phyloP scores from a whole-genome alignment of 2,888 invertebrate species.

The Eilema depressum region DNA sequence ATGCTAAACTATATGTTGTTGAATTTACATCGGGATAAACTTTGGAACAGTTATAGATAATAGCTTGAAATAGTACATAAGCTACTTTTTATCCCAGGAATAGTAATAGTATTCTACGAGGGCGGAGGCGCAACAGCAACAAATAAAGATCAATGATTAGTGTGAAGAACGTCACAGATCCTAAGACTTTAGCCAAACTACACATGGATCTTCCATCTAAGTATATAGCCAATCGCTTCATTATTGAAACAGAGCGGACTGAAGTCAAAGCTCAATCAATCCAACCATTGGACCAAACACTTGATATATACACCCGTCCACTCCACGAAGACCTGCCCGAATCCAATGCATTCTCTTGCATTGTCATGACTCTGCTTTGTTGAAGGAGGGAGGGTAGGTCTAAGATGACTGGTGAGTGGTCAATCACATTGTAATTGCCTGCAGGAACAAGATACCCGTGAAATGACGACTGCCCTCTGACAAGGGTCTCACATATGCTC shows the following conservation, averaged over 20 bases:
- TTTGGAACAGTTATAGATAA: too few relatives aligned
- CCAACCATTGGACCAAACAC: slow-evolving; percentile 77
- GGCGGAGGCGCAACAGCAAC: too few relatives aligned
- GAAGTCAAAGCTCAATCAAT: slow-evolving; percentile 76
- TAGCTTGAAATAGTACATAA: too few relatives aligned
- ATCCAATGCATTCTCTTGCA: slow-evolving; percentile 35
- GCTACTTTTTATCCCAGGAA: too few relatives aligned
- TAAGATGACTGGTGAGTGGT: slow-evolving; percentile 61
- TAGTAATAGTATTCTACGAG: too few relatives aligned
- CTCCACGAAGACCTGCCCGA: slow-evolving; percentile 52
- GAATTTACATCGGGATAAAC: too few relatives aligned
- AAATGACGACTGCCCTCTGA: slow-evolving; percentile 82
- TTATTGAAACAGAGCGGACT: slow-evolving; percentile 72
- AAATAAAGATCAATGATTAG: too few relatives aligned
- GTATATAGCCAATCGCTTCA: slow-evolving; percentile 65
- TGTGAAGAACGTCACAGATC: not conserved
- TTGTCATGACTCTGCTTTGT: slow-evolving; percentile 16
- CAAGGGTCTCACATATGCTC: slow-evolving; percentile 74
- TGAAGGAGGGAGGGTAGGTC: slow-evolving; percentile 49
- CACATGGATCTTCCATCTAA: slow-evolving; percentile 13
- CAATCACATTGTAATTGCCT: slow-evolving; percentile 84
- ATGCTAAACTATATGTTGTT: too few relatives aligned
- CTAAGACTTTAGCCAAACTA: not conserved
- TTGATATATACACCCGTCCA: slow-evolving; percentile 65
- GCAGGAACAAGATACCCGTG: slow-evolving; percentile 82